A percentile compares a stretch with the other conserved stretches of the same genome.
phyloP scores from a whole-genome alignment of 1,140 invertebrate species.

The Pseudomyrmex pallidus region DNA sequence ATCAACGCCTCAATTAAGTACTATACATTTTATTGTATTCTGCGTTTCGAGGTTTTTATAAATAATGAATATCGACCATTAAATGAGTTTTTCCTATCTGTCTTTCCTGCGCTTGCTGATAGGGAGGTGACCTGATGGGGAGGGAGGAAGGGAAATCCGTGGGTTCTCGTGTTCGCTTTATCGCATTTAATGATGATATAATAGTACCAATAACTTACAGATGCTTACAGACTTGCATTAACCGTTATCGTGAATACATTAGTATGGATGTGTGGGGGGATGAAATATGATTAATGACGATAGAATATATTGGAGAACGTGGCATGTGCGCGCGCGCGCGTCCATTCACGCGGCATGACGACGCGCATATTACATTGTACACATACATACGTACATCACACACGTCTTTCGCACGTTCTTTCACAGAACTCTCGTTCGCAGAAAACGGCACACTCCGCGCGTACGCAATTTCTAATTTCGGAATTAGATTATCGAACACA shows the following conservation, averaged over 20 bases:
- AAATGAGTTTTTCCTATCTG: slow-evolving; percentile 66
- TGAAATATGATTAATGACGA: slow-evolving; percentile 71
- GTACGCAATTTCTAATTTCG: slow-evolving; percentile 48
- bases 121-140: not conserved
- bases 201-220: slow-evolving; percentile 70
- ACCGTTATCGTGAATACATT: slow-evolving; percentile 66
- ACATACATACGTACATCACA: not conserved
- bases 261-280: slow-evolving; percentile 60
- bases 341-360: slow-evolving; percentile 31
- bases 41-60: slow-evolving; percentile 79
- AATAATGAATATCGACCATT: slow-evolving; percentile 83
- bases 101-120: slow-evolving; percentile 35
- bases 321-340: slow-evolving; percentile 31
- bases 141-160: not conserved
- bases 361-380: not conserved
- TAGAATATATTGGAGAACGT: slow-evolving; percentile 64
- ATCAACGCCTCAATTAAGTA: slow-evolving; percentile 67
- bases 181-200: slow-evolving; percentile 68
- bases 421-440: not conserved
- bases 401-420: slow-evolving; percentile 28
- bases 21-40: slow-evolving; percentile 84
- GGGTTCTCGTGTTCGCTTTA: slow-evolving; percentile 29
- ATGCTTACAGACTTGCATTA: slow-evolving; percentile 69
- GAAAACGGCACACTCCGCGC: not conserved
- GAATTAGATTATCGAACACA: slow-evolving; percentile 57